These are phyloP conservation scores for Drosophila oshimai DNA, from an alignment of 1,140 invertebrate genomes.

Conservation along the genomic window DNA sequence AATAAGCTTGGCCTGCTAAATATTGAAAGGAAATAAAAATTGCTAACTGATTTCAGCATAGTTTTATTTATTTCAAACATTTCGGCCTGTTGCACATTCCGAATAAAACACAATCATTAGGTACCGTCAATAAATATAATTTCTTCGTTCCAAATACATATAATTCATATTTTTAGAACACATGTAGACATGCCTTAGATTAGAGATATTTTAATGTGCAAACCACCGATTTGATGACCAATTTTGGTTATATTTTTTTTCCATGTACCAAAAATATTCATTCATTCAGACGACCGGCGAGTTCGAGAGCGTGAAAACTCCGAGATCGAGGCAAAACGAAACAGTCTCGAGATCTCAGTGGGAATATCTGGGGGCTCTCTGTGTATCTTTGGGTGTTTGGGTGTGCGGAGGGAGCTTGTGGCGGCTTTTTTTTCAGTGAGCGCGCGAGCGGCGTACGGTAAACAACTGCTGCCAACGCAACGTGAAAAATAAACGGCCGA, in stretches of 20 bases:
- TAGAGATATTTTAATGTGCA: not conserved
- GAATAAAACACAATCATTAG: not conserved
- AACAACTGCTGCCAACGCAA: slow-evolving; percentile 52
- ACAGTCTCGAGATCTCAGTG: slow-evolving; percentile 26
- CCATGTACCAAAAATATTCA: slow-evolving; percentile 14
- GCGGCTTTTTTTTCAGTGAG: slow-evolving; percentile 63
- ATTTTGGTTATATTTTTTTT: not conserved
- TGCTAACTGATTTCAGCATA: too few species aligned
- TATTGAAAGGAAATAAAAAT: too few species aligned
- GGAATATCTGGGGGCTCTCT: slow-evolving; percentile 29
- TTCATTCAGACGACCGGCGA: not conserved
- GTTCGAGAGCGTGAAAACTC: slow-evolving; percentile 20
- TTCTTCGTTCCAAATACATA: not conserved
- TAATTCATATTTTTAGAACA: not conserved
- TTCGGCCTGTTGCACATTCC: too few species aligned
- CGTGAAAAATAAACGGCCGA: slow-evolving; percentile 11
- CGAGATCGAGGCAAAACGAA: slow-evolving; percentile 8
- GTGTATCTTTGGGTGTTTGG: slow-evolving; percentile 50
- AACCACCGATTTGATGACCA: not conserved
- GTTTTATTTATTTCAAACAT: too few species aligned
- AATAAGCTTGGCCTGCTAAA: not conserved
- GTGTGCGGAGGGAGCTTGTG: slow-evolving; percentile 31
- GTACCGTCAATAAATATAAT: not conserved
- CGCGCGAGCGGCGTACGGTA: slow-evolving; percentile 73
- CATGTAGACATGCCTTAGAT: too few species aligned